Evolutionary conservation across 2,797 vertebrate species (phyloP), one percentile per base, ranked within the genome.

Genomic region (Leucoraja ocellata): DNA sequence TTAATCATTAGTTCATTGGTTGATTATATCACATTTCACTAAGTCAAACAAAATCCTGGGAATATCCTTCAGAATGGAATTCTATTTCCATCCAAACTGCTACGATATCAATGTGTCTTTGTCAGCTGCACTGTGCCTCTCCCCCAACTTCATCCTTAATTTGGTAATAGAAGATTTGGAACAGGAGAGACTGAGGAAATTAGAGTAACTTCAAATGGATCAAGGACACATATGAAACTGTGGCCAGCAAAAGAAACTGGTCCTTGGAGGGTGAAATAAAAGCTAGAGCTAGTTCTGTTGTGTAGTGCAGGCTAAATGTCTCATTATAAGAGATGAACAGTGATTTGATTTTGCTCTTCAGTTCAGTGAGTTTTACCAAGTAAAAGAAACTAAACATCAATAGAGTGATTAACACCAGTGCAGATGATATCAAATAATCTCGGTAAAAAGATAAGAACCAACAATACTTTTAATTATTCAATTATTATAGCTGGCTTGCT

Each of bases 131-230:
- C 84, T 32, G 13, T n/a, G 84, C 71, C 71, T 73, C 16, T 23
- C 71, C 71, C 71, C 71, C 71, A 73, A 4, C 71, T 73, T 21
- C 21, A 73, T 14, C 61, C 61, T 63, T 68, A 36, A 88, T 68
- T 65, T 88, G 63, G n/a, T 36, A 88, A 68, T 88, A 36, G 65
- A 18, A 88, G 84, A 68, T 63, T 65, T 25, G n/a, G n/a, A 88
- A 88, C n/a, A 88, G 58, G 84, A 88, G 61, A 36, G 36, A n/a
- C 63, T 88, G 63, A 68, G 84, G 61, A 65, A 68, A 88, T 68
- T 65, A 63, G 84, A 65, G 63, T 68, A 36, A 68, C 7, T 65
- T 63, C 61, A 68, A 88, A 88, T 18, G 13, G 58, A 63, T n/a
- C 83, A 86, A 68, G 84, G 84, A 65, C 28, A 61, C 28, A 28